Base-by-base conservation (phyloP, 2,888 invertebrate genomes). In the Thymelicus lineola region DNA sequence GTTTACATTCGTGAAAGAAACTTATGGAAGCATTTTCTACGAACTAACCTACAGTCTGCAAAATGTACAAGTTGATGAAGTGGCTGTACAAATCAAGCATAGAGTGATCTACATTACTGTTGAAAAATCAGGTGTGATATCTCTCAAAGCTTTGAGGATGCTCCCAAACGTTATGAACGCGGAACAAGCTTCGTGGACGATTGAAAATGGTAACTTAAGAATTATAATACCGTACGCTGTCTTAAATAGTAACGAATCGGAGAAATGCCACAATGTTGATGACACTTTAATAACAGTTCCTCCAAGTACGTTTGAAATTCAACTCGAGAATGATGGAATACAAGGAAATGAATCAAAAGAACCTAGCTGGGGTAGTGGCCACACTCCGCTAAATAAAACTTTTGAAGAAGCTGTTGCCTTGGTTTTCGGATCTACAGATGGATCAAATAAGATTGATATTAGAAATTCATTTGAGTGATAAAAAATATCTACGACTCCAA, bases 41-140 rank as follows among this genome's bases (percentile, higher is more conserved):
- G 63, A 64, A 0, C 53, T 71, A 0, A 67, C 59, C 14, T 71
- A 71, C 14, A 7, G 7, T 10, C 10, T 64, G 2, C 50, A 3
- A n/a, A 36, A 48, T 6, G 63, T 45, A 12, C 46, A 17, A 12
- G 17, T 42, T 6, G 50, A 57, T 7, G 63, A 71, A 45, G 28
- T 71, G 6, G n/a, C 17, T 15, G 63, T 71, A 0, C 62, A 17
- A 71, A 71, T 64, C 15, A 59, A 67, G 55, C 45, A 71, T 38
- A 53, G 17, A 6, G 64, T 71, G 14, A 36, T 71, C 17, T 67
- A 53, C 36, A 58, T 69, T n/a, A 63, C 35, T 7, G 66, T 38
- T n/a, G 15, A 58, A 6, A 48, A 67, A 10, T n/a, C 35, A 9
- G 71, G 63, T 14, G 12, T 50, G 4, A 42, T 6, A 0, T 9